Base-by-base conservation (phyloP, 2,888 invertebrate genomes). In the Hemicrepidius hirtus region DNA sequence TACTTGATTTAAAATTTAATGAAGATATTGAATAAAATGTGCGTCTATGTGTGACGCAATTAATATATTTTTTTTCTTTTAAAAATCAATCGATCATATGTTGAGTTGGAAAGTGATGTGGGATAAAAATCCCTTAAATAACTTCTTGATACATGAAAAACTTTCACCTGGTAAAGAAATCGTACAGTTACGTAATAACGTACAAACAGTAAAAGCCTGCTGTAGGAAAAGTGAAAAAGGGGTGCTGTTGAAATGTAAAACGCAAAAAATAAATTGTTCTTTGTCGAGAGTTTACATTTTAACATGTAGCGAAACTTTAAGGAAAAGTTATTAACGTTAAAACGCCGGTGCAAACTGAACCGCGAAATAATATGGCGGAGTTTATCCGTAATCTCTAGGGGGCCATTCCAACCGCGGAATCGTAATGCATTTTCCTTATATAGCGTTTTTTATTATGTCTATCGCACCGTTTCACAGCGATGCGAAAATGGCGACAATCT, bases 361-460 rank as follows among this genome's bases (percentile, higher is more conserved):
- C 80, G 77, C 80, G 80, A 80, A 85, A 84, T 84, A 84, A 85
- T 84, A 85, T 83, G 83, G 83, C 80, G 80, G 84, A 84, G 84
- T 84, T 85, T 84, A 83, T 82, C 83, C 78, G 78, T 73, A 76
- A 78, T 81, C 85, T 80, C 85, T 49, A 18, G 85, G 84, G 86
- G 77, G 78, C 83, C 86, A 86, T 86, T 86, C 82, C 81, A 78
- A 76, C 79, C 82, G 82, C 83, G 84, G 82, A 86, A 85, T 86
- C 84, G 86, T 86, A 86, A 86, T 86, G 86, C 86, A 84, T 86
- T 86, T 86, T 86, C 86, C 86, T 86, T 86, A 86, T 86, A 86
- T 84, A 85, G 84, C 83, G 83, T 84, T 85, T 86, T 86, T 86
- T 85, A 86, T 86, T 86, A 85, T 84, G 84, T 85, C 85, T 85